Conservation (phyloP, 2,888 invertebrate species). For the Biston stratarius region DNA sequence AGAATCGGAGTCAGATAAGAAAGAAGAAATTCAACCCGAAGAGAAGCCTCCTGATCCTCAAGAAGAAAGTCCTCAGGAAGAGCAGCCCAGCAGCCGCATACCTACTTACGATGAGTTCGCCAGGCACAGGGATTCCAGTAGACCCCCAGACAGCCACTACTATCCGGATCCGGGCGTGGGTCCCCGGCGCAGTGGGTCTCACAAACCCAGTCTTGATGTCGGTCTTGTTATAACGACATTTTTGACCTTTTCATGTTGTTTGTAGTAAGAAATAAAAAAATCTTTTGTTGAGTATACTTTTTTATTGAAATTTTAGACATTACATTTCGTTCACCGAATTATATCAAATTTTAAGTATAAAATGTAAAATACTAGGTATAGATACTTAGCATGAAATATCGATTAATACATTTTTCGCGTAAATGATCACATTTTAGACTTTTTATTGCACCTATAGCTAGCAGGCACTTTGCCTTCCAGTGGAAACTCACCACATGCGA, state of each 20-base stretch:
- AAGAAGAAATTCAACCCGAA: constrained; percentile 22
- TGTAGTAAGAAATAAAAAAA: constrained; percentile 27
- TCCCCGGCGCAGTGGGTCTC: constrained; percentile 9
- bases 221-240: constrained; percentile 6
- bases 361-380: constrained; percentile 71
- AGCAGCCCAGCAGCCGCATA: constrained; percentile 52
- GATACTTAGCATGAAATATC: constrained; percentile 52
- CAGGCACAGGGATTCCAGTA: constrained; percentile 55
- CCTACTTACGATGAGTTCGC: constrained; percentile 62
- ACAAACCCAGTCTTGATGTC: constrained; percentile 21
- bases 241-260: neutral
- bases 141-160: constrained; percentile 65
- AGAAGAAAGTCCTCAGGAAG: constrained; percentile 32
- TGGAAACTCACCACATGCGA: constrained; percentile 85
- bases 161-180: constrained; percentile 48
- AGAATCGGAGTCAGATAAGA: constrained; percentile 24
- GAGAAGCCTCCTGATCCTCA: constrained; percentile 19
- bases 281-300: constrained; percentile 40
- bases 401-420: constrained; percentile 74
- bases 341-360: constrained; percentile 69
- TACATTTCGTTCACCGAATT: constrained; percentile 69
- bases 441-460: constrained; percentile 73
- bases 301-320: constrained; percentile 67
- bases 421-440: constrained; percentile 82
- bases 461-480: constrained; percentile 69